phyloP scores from a whole-genome alignment of 2,888 invertebrate species.

The Dryadula phaetusa region DNA sequence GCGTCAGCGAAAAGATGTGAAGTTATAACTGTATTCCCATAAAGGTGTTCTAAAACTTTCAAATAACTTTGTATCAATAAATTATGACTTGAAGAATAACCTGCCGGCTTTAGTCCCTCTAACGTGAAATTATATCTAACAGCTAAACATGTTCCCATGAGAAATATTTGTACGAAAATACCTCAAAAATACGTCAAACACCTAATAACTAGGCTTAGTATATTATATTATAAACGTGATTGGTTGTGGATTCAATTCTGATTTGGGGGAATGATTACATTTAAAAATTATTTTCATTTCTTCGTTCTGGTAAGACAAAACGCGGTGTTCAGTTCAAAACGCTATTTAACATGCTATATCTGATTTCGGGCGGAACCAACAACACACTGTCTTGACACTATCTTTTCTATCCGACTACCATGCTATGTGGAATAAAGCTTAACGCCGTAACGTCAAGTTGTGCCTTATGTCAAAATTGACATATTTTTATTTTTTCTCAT shows the following conservation, averaged over 20 bases:
- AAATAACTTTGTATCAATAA: background rate
- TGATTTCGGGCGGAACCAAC: too few species aligned
- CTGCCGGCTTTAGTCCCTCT: background rate
- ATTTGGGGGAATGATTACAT: too few species aligned
- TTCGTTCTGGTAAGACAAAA: too few species aligned
- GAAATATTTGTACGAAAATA: constrained; percentile 3
- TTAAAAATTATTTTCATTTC: too few species aligned
- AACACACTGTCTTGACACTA: background rate
- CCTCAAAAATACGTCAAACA: background rate
- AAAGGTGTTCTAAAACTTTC: background rate
- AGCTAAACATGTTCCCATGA: background rate
- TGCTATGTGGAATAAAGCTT: too few species aligned
- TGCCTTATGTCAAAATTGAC: too few species aligned
- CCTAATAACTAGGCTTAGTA: background rate
- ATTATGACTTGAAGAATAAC: constrained; percentile 2
- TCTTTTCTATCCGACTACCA: background rate
- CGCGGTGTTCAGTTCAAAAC: too few species aligned
- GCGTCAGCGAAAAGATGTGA: background rate
- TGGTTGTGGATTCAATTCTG: too few species aligned
- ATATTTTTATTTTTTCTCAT: too few species aligned
- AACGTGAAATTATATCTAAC: background rate
- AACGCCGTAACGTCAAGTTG: too few species aligned
- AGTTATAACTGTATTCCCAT: background rate
- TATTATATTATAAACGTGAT: too few species aligned
- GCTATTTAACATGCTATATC: too few species aligned